Percentiles rank a stretch among this genome's conserved stretches.
Conservation (phyloP, 92 coral and sea anemone genomes). For the Metridium senile region DNA sequence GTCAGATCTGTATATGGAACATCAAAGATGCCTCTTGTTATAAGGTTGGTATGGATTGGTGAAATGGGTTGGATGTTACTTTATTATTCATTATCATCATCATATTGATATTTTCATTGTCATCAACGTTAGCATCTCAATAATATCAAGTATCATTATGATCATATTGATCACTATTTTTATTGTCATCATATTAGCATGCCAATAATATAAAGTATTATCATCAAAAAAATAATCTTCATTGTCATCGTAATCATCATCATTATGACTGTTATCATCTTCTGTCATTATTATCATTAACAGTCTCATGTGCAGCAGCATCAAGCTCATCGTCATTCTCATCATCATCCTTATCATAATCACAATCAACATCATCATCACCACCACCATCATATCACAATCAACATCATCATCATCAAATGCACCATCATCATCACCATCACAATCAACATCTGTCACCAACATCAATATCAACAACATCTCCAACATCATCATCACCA, state of each 20-base stretch:
- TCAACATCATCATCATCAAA: not conserved
- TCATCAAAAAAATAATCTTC: not conserved
- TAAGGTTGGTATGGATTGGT: conserved; percentile 47
- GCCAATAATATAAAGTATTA: not conserved
- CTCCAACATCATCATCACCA: not conserved
- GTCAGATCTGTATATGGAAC: conserved; percentile 94
- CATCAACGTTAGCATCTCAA: not conserved
- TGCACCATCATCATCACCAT: not conserved
- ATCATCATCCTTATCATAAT: not conserved
- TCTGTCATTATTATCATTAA: not conserved
- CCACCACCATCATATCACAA: too few relatives aligned
- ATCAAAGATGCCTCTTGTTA: conserved; percentile 76
- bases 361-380: not conserved
- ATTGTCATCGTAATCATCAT: not conserved
- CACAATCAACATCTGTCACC: not conserved
- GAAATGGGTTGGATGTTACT: too few relatives aligned
- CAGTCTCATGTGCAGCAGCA: not conserved
- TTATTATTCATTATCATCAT: not conserved
- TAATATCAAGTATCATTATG: not conserved
- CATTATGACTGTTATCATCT: not conserved
- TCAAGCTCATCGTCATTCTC: too few relatives aligned
- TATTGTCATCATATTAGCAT: too few relatives aligned
- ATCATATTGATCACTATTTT: not conserved
- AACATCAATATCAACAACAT: too few relatives aligned
- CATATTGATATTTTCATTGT: not conserved